phyloP scores from a whole-genome alignment of 2,797 vertebrate genomes.

The Pteronotus mesoamericanus region DNA sequence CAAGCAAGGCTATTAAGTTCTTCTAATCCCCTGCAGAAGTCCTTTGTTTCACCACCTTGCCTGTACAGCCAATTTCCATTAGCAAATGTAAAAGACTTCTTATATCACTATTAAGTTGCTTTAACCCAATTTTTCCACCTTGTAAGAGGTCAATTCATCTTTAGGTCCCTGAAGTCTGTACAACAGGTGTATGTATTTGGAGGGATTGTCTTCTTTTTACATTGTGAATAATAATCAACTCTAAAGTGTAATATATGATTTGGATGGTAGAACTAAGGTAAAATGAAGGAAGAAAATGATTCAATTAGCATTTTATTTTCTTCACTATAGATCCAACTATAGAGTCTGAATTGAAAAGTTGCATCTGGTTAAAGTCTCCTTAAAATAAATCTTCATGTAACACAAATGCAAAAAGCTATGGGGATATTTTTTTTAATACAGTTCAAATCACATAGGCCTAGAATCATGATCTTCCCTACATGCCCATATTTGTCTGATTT shows the following conservation, averaged over 20 bases:
- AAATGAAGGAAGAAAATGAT: background rate
- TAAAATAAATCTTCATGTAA: background rate
- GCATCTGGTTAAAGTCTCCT: background rate
- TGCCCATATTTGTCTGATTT: background rate
- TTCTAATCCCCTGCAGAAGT: background rate
- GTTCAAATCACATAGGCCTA: background rate
- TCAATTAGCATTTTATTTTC: background rate
- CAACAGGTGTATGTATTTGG: background rate
- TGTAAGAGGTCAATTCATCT: background rate
- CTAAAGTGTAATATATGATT: background rate
- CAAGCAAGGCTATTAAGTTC: background rate
- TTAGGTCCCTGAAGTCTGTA: background rate
- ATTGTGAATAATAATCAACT: background rate
- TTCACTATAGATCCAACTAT: background rate
- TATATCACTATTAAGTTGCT: background rate
- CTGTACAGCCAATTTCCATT: background rate
- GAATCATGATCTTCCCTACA: background rate
- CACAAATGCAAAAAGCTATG: background rate
- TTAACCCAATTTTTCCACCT: background rate
- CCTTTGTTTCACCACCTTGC: background rate
- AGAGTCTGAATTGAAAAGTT: background rate
- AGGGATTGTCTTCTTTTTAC: background rate
- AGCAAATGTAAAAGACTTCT: background rate
- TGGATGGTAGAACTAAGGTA: background rate
- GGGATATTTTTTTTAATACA: background rate